Evolutionary conservation across 1,140 invertebrate species (phyloP).

Genomic region (Heliconius melpomene): DNA sequence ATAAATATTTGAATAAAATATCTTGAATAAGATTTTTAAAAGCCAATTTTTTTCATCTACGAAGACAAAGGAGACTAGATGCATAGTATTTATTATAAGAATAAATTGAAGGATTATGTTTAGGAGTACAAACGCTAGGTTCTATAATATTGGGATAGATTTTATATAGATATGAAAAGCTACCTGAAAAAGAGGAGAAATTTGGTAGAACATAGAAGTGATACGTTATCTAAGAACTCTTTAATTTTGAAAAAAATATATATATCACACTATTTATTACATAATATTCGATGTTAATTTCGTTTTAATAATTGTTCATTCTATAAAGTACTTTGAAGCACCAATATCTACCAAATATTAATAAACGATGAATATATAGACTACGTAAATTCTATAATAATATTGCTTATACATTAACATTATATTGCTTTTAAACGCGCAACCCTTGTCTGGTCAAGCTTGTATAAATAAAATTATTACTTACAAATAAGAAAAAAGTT

Average conservation of each 20-base stretch:
- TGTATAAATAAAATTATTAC: slow-evolving; percentile 29
- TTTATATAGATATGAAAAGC: slow-evolving; percentile 40
- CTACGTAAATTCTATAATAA: slow-evolving; percentile 63
- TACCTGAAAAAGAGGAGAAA: slow-evolving; percentile 26
- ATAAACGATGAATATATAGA: slow-evolving; percentile 57
- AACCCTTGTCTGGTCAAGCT: slow-evolving; percentile 53
- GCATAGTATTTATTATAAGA: slow-evolving; percentile 46
- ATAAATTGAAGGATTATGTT: slow-evolving; percentile 54
- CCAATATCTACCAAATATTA: slow-evolving; percentile 71
- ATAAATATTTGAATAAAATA: slow-evolving; percentile 79
- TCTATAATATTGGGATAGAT: slow-evolving; percentile 50
- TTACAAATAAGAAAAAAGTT: slow-evolving; percentile 20
- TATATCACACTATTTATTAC: slow-evolving; percentile 59
- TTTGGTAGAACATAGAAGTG: slow-evolving; percentile 33
- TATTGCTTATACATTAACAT: slow-evolving; percentile 76
- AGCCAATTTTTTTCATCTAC: slow-evolving; percentile 62
- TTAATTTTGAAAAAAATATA: slow-evolving; percentile 52
- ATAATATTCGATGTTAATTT: slow-evolving; percentile 74
- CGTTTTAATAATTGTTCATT: slow-evolving; percentile 61
- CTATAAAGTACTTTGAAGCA: slow-evolving; percentile 70
- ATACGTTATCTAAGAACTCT: slow-evolving; percentile 47
- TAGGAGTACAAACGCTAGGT: slow-evolving; percentile 58
- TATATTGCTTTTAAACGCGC: slow-evolving; percentile 75
- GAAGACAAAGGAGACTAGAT: slow-evolving; percentile 56
- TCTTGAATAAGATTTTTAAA: slow-evolving; percentile 65